These are phyloP conservation scores for Caenorhabditis sinica DNA, from an alignment of 2,888 invertebrate species.

Conservation along the genomic window DNA sequence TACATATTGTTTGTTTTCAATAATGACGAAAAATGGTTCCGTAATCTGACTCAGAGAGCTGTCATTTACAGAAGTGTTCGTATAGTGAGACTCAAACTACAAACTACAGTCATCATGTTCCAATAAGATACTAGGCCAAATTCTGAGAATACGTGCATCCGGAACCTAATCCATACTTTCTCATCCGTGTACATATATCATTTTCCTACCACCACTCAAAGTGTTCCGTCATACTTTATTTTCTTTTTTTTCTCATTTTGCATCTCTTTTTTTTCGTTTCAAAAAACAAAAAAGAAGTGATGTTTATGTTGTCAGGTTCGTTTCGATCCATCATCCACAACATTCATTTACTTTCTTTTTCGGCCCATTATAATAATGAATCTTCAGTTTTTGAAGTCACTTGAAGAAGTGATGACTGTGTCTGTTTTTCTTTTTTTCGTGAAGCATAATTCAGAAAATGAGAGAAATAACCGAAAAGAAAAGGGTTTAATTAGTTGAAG, in stretches of 20 bases:
- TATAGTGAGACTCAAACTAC: not conserved
- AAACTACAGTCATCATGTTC: not conserved
- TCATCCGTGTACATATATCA: not conserved
- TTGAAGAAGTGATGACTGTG: not conserved
- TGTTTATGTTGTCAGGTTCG: conserved; percentile 26
- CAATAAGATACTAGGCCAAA: not conserved
- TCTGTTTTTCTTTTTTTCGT: conserved; percentile 3
- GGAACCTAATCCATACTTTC: not conserved
- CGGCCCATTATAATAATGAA: conserved; percentile 18
- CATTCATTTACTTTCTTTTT: conserved; percentile 9
- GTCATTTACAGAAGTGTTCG: not conserved
- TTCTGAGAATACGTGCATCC: not conserved
- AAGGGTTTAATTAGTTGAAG: conserved; percentile 35
- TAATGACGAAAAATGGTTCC: no score
- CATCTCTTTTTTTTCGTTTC: conserved; percentile 11
- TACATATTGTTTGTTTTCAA: no score
- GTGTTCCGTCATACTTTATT: conserved; percentile 17
- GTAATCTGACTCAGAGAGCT: not conserved
- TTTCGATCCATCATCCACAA: conserved; percentile 43
- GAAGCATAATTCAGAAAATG: conserved; percentile 1
- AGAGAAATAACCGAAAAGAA: conserved; percentile 13
- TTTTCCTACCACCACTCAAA: conserved; percentile 13
- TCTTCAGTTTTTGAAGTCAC: conserved; percentile 5
- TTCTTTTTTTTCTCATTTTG: conserved; percentile 3
- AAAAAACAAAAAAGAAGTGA: conserved; percentile 5